Percentiles rank a stretch among this genome's conserved stretches.
Conservation (phyloP, 2,888 invertebrate species). For the Cartodere bifasciata region DNA sequence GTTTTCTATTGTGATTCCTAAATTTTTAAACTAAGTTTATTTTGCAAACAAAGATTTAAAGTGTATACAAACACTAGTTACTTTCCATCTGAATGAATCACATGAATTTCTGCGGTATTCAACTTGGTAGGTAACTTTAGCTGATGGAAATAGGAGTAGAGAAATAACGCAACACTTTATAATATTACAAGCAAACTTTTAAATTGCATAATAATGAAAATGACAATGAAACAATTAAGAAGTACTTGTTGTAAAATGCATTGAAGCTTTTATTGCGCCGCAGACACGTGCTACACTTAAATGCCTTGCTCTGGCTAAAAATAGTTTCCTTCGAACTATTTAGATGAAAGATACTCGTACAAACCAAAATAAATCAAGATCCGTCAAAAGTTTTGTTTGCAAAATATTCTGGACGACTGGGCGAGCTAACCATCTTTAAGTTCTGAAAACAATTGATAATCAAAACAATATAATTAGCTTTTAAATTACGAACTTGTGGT, state of each 20-base stretch:
- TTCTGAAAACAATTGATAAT: too few relatives aligned
- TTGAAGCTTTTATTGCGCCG: neutral
- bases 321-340: too few relatives aligned
- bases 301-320: too few relatives aligned
- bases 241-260: neutral
- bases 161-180: neutral
- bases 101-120: neutral
- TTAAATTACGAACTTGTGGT: too few relatives aligned
- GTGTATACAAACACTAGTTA: neutral
- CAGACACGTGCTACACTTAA: neutral
- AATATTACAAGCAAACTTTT: constrained; percentile 1
- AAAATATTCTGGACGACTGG: too few relatives aligned
- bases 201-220: constrained; percentile 1
- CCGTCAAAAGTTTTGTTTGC: too few relatives aligned
- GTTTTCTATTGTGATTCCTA: neutral
- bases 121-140: too few relatives aligned
- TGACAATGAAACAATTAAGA: neutral
- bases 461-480: too few relatives aligned
- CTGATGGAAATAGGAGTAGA: too few relatives aligned
- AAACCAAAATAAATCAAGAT: too few relatives aligned
- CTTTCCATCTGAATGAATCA: constrained; percentile 1
- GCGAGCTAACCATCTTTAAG: too few relatives aligned
- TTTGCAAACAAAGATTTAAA: neutral
- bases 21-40: neutral
- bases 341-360: too few relatives aligned